Evolutionary conservation across 2,113 vertebrate species (phyloP).

Genomic region (Leucoraja erinaceus): DNA sequence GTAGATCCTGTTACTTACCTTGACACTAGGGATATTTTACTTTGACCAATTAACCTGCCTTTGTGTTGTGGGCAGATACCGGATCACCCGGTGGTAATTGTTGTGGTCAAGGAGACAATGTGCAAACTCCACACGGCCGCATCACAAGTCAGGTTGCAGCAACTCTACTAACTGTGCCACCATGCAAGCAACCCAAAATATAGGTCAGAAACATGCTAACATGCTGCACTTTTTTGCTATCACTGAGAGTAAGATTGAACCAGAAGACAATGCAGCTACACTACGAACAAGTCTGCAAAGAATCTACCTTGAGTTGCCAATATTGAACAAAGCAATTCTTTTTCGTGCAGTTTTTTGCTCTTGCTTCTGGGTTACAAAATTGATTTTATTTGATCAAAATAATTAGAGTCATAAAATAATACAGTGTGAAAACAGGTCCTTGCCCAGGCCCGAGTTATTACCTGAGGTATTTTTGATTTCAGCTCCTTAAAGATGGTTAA

Average conservation of each 20-base stretch:
- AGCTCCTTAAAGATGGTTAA: constrained; percentile 53
- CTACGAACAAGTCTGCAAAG: neutral
- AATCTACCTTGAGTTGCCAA: neutral
- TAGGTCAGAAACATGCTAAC: neutral
- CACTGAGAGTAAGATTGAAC: neutral
- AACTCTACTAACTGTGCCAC: too few relatives aligned
- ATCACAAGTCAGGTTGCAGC: too few relatives aligned
- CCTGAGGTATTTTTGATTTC: constrained; percentile 56
- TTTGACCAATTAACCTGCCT: too few relatives aligned
- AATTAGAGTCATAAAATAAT: neutral
- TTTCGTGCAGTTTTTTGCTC: neutral
- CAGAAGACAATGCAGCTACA: neutral
- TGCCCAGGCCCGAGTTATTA: constrained; percentile 29
- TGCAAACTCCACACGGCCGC: too few relatives aligned
- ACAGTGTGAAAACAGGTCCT: too few relatives aligned
- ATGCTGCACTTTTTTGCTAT: neutral
- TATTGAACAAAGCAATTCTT: neutral
- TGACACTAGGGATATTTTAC: too few relatives aligned
- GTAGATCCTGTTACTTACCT: too few relatives aligned
- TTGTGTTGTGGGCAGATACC: too few relatives aligned
- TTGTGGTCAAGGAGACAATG: too few relatives aligned
- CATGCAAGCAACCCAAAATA: neutral
- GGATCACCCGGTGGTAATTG: too few relatives aligned
- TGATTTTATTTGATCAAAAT: neutral
- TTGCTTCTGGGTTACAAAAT: neutral